phyloP scores from a whole-genome alignment of 2,797 vertebrate species.

The Champsocephalus gunnari region DNA sequence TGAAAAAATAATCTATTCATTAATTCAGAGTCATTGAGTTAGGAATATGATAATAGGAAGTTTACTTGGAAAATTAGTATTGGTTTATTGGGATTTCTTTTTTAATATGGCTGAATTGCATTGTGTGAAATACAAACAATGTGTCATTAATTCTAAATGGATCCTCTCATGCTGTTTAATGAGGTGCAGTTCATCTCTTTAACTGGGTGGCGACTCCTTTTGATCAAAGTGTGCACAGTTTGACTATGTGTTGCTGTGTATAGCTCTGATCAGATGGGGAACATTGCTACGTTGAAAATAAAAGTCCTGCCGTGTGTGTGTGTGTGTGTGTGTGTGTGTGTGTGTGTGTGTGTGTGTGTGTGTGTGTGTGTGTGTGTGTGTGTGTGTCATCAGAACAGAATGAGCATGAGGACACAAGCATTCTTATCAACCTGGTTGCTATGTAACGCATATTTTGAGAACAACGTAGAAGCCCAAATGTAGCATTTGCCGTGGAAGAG shows the following conservation, averaged over 20 bases:
- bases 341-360: too few relatives aligned
- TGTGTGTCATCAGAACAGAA: neutral
- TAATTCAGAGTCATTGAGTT: neutral
- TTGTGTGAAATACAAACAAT: neutral
- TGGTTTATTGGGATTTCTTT: neutral
- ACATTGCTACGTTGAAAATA: neutral
- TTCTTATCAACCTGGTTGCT: conserved; percentile 6
- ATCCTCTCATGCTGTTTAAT: neutral
- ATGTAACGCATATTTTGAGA: conserved; percentile 9
- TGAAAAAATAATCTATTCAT: too few relatives aligned
- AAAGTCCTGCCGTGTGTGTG: neutral
- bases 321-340: too few relatives aligned
- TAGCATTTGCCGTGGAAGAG: conserved; percentile 1
- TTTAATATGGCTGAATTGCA: neutral
- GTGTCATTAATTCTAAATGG: neutral
- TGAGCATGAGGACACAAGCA: conserved; percentile 17
- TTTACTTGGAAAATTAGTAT: neutral
- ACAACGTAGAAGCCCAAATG: neutral
- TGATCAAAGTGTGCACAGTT: neutral
- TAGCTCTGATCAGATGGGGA: neutral
- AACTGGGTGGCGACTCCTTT: neutral
- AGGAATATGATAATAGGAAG: too few relatives aligned
- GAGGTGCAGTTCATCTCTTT: neutral
- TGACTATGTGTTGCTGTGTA: neutral
- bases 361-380: neutral